Evolutionary conservation across 2,888 invertebrate species (phyloP), one percentile per base, ranked within the genome.

Genomic region (Eucera pruinosa): DNA sequence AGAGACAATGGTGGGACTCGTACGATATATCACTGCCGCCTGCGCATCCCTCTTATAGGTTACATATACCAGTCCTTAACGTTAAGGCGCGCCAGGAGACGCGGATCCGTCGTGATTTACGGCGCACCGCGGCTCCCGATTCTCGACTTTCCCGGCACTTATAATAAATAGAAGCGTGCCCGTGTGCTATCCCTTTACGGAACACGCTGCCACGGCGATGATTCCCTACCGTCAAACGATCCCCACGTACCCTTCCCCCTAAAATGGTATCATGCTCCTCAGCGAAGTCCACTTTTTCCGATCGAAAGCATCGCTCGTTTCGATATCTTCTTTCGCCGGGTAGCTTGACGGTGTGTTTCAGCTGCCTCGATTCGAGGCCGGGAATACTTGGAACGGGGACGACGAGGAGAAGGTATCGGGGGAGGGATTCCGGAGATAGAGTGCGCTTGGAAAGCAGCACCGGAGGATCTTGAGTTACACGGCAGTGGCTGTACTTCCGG

Each of bases 11-110:
- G 85, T 18, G 54, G 64, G 64, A 72, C 75, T 62, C 50, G 61
- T 70, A 73, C 80, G 80, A 84, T 85, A 80, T 81, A 86, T 85
- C 86, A 85, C 67, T 72, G 78, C 69, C 78, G 61, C 71, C 74
- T 79, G 64, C 70, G 74, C 78, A 81, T 81, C 83, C 77, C 73
- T 79, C 80, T 82, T 74, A 73, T 66, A 79, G 81, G 52, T 84
- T 72, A 67, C 68, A 54, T 62, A 71, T 45, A 77, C 62, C 64
- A 33, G 54, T 71, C 43, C 68, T 73, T 74, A 77, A 69, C 64
- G 78, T 67, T 60, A 61, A 80, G 68, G 70, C 73, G 64, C 52
- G 72, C 66, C 58, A 41, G 45, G 50, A 48, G 73, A 81, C 69
- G 75, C 72, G 58, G n/a, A 43, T 41, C 47, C 64, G 11, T 33